Base-by-base conservation (phyloP, 1,140 invertebrate genomes). In the Pseudomyrmex pallidus region DNA sequence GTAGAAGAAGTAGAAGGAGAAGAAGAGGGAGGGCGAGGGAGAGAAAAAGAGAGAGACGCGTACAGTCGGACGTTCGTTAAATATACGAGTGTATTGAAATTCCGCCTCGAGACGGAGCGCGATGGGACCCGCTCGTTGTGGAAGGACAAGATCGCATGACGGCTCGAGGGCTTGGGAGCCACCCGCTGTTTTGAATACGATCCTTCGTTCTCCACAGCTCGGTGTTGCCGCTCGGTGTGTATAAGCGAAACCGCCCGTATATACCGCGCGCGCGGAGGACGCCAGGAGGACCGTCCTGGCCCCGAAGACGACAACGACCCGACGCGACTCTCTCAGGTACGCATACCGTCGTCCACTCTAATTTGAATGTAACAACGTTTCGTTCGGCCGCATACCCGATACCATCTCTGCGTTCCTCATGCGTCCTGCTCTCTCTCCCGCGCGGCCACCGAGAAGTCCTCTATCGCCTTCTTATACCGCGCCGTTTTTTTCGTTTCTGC, bases 361-460 rank as follows among this genome's bases (percentile, higher is more conserved):
- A 94, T 94, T 94, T 94, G 94, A 94, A 94, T 94, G 93, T 94
- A 94, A 94, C 93, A 94, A 94, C 93, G 93, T 94, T 94, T 90
- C 92, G 92, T 94, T 94, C 88, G 90, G 91, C 87, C 93, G 91
- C 93, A 90, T 35, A 92, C 90, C 88, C 90, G 93, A 94, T 94
- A 94, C 89, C 91, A 94, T 94, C 94, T 94, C 89, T 87, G 68
- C 83, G 56, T 67, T 22, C 13, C 59, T 52, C 46, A 35, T 48
- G 56, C 20, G 13, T 62, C 54, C 57, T 44, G 44, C 22, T 64
- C 2, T 54, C 44, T 64, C 2, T 54, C 22, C 15, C 61, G 22
- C 15, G 61, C 83, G 62, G 54, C 59, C 25, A 48, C 48, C 70
- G 54, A 54, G 78, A 73, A 62, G 46, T 22, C 61, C 46, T 20